Evolutionary conservation across 2,113 vertebrate genomes (phyloP).

Genomic region (Tenrec ecaudatus): DNA sequence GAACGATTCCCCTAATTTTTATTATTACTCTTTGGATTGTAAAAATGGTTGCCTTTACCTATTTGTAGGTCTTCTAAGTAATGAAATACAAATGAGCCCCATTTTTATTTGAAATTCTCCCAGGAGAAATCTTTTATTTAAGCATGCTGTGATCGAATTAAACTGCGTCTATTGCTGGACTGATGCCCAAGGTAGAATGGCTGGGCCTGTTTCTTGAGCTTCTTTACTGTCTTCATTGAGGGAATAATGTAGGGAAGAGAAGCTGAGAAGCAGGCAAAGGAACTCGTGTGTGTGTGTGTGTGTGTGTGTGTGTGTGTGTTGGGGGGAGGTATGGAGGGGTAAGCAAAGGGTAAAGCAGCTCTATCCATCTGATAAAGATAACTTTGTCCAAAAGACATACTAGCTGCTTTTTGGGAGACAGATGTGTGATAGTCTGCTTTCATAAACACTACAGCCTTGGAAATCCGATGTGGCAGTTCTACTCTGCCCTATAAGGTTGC

Average conservation of each 20-base stretch:
- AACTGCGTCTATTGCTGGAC: not conserved
- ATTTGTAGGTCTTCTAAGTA: slow-evolving; percentile 50
- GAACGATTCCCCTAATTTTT: not conserved
- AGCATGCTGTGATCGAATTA: not conserved
- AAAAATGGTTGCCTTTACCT: slow-evolving; percentile 32
- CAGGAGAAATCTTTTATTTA: slow-evolving; percentile 17
- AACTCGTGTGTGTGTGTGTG: not conserved
- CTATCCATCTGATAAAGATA: not conserved
- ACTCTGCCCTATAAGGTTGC: not conserved
- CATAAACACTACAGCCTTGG: not conserved
- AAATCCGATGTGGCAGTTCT: too few relatives aligned
- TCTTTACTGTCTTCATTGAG: not conserved
- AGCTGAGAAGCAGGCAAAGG: not conserved
- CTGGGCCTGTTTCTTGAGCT: not conserved
- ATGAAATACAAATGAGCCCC: slow-evolving; percentile 16
- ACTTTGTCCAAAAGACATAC: too few relatives aligned
- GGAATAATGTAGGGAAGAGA: not conserved
- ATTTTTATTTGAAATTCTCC: slow-evolving; percentile 41
- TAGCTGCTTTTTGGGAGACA: not conserved
- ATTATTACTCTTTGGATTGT: slow-evolving; percentile 27
- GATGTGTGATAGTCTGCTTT: not conserved
- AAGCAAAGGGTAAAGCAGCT: not conserved
- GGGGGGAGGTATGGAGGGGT: not conserved
- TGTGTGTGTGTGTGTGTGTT: not conserved
- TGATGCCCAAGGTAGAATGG: not conserved